Percentiles rank a stretch among this genome's conserved stretches.
phyloP scores from a whole-genome alignment of 2,113 vertebrate species.

The Pelvicachromis taeniatus region DNA sequence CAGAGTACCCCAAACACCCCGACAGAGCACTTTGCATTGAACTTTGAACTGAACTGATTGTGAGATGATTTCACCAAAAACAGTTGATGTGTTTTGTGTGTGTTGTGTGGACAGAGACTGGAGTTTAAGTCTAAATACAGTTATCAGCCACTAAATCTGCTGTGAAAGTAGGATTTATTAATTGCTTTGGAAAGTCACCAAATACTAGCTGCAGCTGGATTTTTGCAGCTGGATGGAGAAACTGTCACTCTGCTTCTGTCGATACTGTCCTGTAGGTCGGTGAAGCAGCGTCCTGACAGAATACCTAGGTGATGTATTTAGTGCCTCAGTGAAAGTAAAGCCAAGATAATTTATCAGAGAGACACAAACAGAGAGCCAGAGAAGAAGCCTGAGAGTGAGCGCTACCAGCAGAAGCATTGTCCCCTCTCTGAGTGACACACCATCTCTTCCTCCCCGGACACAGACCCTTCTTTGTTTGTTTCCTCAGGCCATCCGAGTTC shows the following conservation, averaged over 20 bases:
- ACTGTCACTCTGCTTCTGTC: not conserved
- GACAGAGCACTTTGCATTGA: not conserved
- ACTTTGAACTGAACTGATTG: not conserved
- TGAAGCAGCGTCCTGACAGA: not conserved
- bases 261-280: not conserved
- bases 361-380: conserved; percentile 11
- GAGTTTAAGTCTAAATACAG: not conserved
- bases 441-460: conserved; percentile 66
- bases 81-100: not conserved
- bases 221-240: not conserved
- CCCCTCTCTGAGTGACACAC: conserved; percentile 64
- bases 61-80: not conserved
- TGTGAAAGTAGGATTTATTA: not conserved
- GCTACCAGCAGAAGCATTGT: conserved; percentile 59
- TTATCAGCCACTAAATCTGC: not conserved
- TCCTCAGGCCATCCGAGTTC: conserved; percentile 57
- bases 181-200: not conserved
- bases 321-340: conserved; percentile 31
- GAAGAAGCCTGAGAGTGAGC: conserved; percentile 28
- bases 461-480: conserved; percentile 70
- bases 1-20: not conserved
- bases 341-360: conserved; percentile 22
- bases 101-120: not conserved
- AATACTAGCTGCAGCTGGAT: not conserved
- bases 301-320: not conserved